Evolutionary conservation across 2,113 vertebrate species (phyloP).

Genomic region (Melanostigma gelatinosum): DNA sequence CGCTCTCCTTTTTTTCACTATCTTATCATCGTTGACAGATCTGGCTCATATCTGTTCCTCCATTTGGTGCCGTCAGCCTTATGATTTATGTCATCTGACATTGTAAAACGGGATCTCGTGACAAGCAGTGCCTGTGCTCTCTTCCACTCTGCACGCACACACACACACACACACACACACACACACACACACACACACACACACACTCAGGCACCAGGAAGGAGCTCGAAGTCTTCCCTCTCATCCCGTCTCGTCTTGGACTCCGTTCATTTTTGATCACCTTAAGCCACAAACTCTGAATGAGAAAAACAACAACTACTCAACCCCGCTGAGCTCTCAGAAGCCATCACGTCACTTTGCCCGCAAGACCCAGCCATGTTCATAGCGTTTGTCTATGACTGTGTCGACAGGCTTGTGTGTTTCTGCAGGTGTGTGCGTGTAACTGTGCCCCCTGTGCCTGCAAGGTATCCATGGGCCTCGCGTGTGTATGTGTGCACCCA

Average conservation of each 20-base stretch:
- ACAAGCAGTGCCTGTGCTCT: constrained; percentile 58
- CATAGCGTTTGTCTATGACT: neutral
- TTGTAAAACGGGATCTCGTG: constrained; percentile 74
- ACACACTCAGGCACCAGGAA: constrained; percentile 16
- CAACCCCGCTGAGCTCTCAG: constrained; percentile 42
- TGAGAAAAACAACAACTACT: constrained; percentile 52
- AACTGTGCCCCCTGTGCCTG: neutral
- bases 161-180: constrained; percentile 15
- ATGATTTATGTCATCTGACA: constrained; percentile 80
- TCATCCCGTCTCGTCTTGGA: constrained; percentile 29
- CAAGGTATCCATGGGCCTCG: neutral
- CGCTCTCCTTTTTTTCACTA: constrained; percentile 39
- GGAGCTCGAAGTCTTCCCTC: constrained; percentile 24
- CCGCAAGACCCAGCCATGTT: constrained; percentile 20
- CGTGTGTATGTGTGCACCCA: neutral
- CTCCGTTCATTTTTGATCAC: constrained; percentile 65
- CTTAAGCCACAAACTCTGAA: constrained; percentile 61
- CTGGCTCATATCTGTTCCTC: constrained; percentile 71
- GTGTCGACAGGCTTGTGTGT: neutral
- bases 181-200: constrained; percentile 20
- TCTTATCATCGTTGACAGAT: constrained; percentile 69
- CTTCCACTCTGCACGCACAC: constrained; percentile 40
- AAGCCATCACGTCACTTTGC: constrained; percentile 42
- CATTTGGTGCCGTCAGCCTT: constrained; percentile 69
- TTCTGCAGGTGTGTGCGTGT: neutral